These are phyloP conservation scores for Emydocephalus ijimae DNA, from an alignment of 2,113 vertebrate species.

Conservation along the genomic window DNA sequence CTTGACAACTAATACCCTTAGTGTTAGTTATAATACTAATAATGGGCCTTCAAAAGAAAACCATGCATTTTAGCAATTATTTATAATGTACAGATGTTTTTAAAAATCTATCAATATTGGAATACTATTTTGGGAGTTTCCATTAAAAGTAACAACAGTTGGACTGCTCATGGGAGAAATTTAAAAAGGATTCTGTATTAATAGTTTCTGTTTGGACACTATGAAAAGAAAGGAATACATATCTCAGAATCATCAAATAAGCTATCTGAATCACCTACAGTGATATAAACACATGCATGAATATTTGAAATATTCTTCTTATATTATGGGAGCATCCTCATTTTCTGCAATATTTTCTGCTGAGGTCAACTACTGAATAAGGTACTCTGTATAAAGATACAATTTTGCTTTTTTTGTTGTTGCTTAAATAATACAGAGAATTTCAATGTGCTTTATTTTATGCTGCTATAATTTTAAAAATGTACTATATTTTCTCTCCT, in stretches of 20 bases:
- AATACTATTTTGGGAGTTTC: slow-evolving; percentile 62
- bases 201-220: slow-evolving; percentile 40
- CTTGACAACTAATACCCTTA: slow-evolving; percentile 68
- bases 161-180: slow-evolving; percentile 44
- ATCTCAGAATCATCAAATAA: slow-evolving; percentile 52
- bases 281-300: slow-evolving; percentile 11
- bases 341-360: slow-evolving; percentile 40
- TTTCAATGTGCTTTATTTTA: slow-evolving; percentile 63
- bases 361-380: slow-evolving; percentile 47
- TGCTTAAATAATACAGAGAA: slow-evolving; percentile 63
- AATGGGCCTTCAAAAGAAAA: slow-evolving; percentile 67
- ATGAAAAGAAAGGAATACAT: slow-evolving; percentile 36
- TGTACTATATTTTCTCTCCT: neutral
- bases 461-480: slow-evolving; percentile 56
- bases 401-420: slow-evolving; percentile 62
- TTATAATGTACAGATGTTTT: slow-evolving; percentile 73
- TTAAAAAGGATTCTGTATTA: slow-evolving; percentile 44
- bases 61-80: slow-evolving; percentile 73
- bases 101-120: slow-evolving; percentile 70
- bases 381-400: slow-evolving; percentile 58
- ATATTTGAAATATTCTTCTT: slow-evolving; percentile 54
- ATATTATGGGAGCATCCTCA: slow-evolving; percentile 39
- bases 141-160: slow-evolving; percentile 68
- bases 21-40: too few species aligned
- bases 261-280: slow-evolving; percentile 34